Evolutionary conservation across 2,113 vertebrate species (phyloP).

Genomic region (Chamaea fasciata): DNA sequence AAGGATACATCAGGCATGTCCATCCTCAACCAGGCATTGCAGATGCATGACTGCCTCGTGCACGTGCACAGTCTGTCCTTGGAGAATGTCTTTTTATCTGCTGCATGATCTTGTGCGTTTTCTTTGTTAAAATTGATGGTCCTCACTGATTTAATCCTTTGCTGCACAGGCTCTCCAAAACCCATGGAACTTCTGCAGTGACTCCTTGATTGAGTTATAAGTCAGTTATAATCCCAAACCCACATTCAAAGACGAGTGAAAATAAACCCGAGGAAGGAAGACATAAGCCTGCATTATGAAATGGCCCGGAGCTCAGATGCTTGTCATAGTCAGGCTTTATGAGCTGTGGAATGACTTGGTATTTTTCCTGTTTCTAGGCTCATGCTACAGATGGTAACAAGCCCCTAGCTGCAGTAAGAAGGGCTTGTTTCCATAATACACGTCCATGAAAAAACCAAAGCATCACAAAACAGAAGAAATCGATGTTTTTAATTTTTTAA

Average conservation of each 20-base stretch:
- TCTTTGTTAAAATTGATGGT: background rate
- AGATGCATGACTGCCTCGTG: rapidly evolving
- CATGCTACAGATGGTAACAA: background rate
- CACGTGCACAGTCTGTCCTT: background rate
- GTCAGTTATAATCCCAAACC: background rate
- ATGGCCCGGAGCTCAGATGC: background rate
- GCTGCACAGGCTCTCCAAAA: background rate
- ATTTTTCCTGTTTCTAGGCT: background rate
- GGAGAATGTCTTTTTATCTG: background rate
- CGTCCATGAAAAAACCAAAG: background rate
- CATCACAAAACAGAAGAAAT: background rate
- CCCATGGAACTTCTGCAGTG: background rate
- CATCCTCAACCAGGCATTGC: rapidly evolving
- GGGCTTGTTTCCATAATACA: background rate
- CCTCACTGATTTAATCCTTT: background rate
- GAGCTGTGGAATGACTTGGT: background rate
- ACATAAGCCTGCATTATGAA: background rate
- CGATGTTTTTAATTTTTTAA: background rate
- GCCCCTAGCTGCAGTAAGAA: background rate
- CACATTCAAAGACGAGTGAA: background rate
- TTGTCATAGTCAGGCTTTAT: background rate
- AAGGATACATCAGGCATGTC: background rate
- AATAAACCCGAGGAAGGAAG: background rate
- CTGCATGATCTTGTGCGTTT: rapidly evolving
- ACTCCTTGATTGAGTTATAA: background rate